Base-by-base conservation (phyloP, 2,888 invertebrate species). In the Trichopria drosophilae region DNA sequence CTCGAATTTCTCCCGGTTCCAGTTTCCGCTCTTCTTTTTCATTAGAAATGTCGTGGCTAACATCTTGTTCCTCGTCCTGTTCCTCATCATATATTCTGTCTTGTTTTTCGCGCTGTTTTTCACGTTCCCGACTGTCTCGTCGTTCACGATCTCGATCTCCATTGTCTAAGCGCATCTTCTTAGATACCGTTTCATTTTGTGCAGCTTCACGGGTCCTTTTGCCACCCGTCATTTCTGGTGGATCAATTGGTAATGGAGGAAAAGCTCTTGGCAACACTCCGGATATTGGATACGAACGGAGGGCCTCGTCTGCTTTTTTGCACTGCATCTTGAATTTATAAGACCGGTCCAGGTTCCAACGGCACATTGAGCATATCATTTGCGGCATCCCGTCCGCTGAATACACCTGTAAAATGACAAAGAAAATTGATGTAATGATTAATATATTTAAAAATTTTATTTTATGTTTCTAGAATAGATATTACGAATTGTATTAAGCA, bases 311-410 rank as follows among this genome's bases (percentile, higher is more conserved):
- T 0, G 87, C 84, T 66, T 83, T 83, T 58, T 87, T 86, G 63
- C 88, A 88, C 67, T 88, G 84, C 51, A 85, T 82, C 68, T 89
- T 90, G 64, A 85, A 90, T 45, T 83, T 83, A 75, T 88, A 88
- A 39, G 83, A 84, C 53, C 85, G 78, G 51, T 84, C 83, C 67
- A 88, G 82, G 59, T 86, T 83, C 64, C 81, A 77, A 18, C 83
- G 83, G 64, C 90, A 90, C 29, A 80, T 80, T 28, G 77, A 79
- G 68, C 90, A 90, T 53, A 90, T 86, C 65, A 79, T 83, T 41
- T 82, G 78, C 2, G 88, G 89, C 86, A 89, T 86, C 57, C 84
- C 86, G 72, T 90, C 90, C 0, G 75, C 73, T 15, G 74, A 67
- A 22, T 75, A 75, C 1, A 74, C 75, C 75, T 75, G 51, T 12